phyloP scores from a whole-genome alignment of 2,113 vertebrate species.

The Chunga burmeisteri region DNA sequence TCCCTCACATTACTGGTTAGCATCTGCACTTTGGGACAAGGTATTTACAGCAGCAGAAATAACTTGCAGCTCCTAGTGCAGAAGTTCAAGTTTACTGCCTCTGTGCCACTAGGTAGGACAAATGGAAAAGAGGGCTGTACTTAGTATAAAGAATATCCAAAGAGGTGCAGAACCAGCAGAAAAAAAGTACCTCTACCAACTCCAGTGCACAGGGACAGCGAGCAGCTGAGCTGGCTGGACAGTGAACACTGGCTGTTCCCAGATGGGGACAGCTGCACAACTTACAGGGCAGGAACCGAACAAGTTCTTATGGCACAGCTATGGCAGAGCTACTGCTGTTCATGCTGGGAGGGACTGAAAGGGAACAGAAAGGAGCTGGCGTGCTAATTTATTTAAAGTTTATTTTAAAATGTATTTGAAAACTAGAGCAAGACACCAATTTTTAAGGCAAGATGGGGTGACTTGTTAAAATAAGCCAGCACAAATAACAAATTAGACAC shows the following conservation, averaged over 20 bases:
- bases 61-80: neutral
- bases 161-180: neutral
- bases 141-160: neutral
- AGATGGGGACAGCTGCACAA: neutral
- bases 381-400: neutral
- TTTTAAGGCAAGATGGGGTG: neutral
- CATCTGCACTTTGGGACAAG: neutral
- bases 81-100: neutral
- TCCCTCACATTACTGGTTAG: neutral
- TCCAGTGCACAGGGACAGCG: neutral
- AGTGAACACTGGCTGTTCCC: neutral
- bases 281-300: neutral
- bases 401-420: neutral
- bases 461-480: neutral
- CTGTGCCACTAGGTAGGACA: neutral
- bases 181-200: neutral
- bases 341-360: neutral
- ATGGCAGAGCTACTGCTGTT: neutral
- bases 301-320: neutral
- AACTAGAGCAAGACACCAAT: neutral
- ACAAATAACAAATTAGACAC: neutral
- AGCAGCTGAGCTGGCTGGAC: neutral
- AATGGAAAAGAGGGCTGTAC: neutral
- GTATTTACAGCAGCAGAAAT: neutral
- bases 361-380: neutral